Percentiles rank a stretch among this genome's conserved stretches.
Evolutionary conservation across 2,797 vertebrate species (phyloP).

Genomic region (Ctenopoma multispine): DNA sequence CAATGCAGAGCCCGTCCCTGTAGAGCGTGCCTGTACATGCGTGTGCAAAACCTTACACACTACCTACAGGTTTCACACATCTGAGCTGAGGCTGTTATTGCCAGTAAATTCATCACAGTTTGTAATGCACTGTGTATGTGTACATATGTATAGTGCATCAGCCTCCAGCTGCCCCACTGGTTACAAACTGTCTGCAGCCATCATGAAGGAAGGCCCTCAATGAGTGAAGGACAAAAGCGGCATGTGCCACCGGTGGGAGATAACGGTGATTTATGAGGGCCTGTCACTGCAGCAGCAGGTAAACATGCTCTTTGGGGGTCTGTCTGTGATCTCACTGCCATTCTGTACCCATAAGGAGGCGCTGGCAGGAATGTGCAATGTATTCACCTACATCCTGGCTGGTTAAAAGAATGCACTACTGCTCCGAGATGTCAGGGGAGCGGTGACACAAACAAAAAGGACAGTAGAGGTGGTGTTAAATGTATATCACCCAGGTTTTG

Average conservation of each 20-base stretch:
- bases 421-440: slow-evolving; percentile 27
- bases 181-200: slow-evolving; percentile 69
- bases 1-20: slow-evolving; percentile 14
- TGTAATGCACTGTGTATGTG: slow-evolving; percentile 4
- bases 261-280: slow-evolving; percentile 81
- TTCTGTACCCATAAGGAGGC: slow-evolving; percentile 46
- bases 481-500: too few relatives aligned
- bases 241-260: slow-evolving; percentile 76
- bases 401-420: not conserved
- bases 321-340: slow-evolving; percentile 42
- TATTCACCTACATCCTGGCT: slow-evolving; percentile 30
- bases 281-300: slow-evolving; percentile 74
- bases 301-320: slow-evolving; percentile 72
- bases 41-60: slow-evolving; percentile 1
- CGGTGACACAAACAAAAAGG: slow-evolving; percentile 13
- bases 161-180: slow-evolving; percentile 57
- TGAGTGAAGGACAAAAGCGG: slow-evolving; percentile 81
- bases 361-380: slow-evolving; percentile 37
- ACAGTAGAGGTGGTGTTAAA: slow-evolving; percentile 7
- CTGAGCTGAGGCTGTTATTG: slow-evolving; percentile 6
- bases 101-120: slow-evolving; percentile 8
- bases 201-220: slow-evolving; percentile 72
- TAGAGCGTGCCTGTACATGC: not conserved
- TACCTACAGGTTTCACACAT: slow-evolving; percentile 28
- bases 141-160: slow-evolving; percentile 33